phyloP scores from a whole-genome alignment of 2,113 vertebrate species.

The Colossoma macropomum region DNA sequence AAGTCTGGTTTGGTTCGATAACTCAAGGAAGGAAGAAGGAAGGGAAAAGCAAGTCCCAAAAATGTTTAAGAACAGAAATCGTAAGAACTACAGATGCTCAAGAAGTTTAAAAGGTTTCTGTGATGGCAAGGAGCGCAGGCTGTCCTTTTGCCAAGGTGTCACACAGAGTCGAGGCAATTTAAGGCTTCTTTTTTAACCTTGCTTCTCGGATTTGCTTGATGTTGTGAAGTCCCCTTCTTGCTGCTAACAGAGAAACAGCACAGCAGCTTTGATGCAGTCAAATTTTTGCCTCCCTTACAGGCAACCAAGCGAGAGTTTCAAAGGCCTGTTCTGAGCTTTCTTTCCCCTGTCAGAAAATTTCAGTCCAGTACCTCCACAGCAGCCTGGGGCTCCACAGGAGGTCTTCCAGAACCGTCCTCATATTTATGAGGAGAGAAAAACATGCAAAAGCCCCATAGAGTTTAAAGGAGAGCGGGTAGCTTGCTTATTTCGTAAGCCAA shows the following conservation, averaged over 20 bases:
- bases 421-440: slow-evolving; percentile 5
- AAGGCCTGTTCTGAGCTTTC: not conserved
- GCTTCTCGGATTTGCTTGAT: not conserved
- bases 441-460: not conserved
- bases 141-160: not conserved
- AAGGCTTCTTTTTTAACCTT: not conserved
- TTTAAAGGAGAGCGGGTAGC: slow-evolving; percentile 6
- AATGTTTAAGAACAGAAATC: not conserved
- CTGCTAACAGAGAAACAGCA: slow-evolving; percentile 6
- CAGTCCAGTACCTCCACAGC: slow-evolving; percentile 34
- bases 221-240: slow-evolving; percentile 6
- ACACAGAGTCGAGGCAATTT: not conserved
- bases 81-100: not conserved
- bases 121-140: not conserved
- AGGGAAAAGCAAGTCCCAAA: not conserved
- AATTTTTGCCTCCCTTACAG: slow-evolving; percentile 13
- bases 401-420: not conserved
- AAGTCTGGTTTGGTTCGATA: not conserved
- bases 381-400: slow-evolving; percentile 13
- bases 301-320: slow-evolving; percentile 19
- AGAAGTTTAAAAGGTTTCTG: not conserved
- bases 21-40: not conserved
- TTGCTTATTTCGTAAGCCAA: not conserved
- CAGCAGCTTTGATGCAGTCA: slow-evolving; percentile 36
- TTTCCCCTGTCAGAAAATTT: slow-evolving; percentile 31